phyloP scores from a whole-genome alignment of 2,888 invertebrate species.

The Frankliniella fusca region DNA sequence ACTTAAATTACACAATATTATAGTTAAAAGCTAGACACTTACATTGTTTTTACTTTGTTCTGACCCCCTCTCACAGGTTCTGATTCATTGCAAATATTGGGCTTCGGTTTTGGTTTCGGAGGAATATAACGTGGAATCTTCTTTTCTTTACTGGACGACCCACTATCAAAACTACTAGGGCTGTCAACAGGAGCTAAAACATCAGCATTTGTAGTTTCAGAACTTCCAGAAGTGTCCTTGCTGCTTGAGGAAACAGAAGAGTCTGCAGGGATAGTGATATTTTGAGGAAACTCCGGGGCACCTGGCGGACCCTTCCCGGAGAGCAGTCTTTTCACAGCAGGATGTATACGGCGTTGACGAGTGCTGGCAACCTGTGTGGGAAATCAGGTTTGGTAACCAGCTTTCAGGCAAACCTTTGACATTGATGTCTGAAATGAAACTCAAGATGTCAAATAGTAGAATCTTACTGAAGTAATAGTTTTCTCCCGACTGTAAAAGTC shows the following conservation, averaged over 20 bases:
- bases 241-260: conserved; percentile 46
- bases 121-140: conserved; percentile 48
- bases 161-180: conserved; percentile 12
- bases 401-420: no score
- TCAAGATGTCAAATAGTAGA: neutral
- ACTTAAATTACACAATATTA: neutral
- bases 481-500: conserved; percentile 27
- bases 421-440: neutral
- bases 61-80: conserved; percentile 44
- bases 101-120: conserved; percentile 41
- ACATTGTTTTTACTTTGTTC: conserved; percentile 43
- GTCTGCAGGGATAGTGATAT: neutral
- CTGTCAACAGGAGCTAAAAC: conserved; percentile 15
- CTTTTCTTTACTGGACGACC: conserved; percentile 26
- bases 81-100: neutral
- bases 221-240: conserved; percentile 51
- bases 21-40: neutral
- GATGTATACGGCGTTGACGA: conserved; percentile 61
- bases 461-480: conserved; percentile 4
- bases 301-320: conserved; percentile 52
- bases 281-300: neutral
- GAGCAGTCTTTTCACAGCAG: conserved; percentile 68
- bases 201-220: conserved; percentile 42
- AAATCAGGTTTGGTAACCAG: neutral
- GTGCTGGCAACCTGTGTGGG: neutral